Conservation (phyloP, 2,888 invertebrate species). For the Quadroppia sp. region DNA sequence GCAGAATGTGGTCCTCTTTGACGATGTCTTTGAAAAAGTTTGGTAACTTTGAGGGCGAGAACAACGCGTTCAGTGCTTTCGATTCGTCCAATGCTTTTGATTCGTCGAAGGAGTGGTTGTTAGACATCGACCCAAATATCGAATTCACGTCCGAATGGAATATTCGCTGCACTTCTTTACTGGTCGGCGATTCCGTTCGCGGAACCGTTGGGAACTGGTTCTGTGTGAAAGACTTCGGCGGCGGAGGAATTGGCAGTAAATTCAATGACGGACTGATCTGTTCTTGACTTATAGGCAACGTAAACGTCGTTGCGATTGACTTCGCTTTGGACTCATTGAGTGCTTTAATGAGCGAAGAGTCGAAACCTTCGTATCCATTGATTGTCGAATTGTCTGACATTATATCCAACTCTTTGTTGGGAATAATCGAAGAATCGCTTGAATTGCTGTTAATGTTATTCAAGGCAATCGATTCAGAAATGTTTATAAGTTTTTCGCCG, state of each 20-base stretch:
- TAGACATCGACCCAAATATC: background rate
- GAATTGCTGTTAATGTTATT: background rate
- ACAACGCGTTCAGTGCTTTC: too few species aligned
- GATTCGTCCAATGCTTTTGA: too few species aligned
- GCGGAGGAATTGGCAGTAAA: slow-evolving; percentile 9
- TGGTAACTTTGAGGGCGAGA: background rate
- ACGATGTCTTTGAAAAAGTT: slow-evolving; percentile 7
- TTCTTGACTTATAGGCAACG: background rate
- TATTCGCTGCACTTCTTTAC: slow-evolving; percentile 30
- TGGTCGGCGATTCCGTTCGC: slow-evolving; percentile 1
- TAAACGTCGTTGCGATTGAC: background rate
- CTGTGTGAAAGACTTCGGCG: background rate
- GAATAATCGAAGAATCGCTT: background rate
- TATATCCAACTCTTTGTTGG: slow-evolving; percentile 3
- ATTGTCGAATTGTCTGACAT: background rate
- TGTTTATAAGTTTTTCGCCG: background rate
- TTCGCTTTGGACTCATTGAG: background rate
- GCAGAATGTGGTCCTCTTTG: slow-evolving; percentile 1
- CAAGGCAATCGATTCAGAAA: background rate
- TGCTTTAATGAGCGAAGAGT: background rate
- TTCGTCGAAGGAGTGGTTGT: too few species aligned
- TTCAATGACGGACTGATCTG: slow-evolving; percentile 2
- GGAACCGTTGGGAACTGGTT: background rate
- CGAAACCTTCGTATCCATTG: slow-evolving; percentile 21
- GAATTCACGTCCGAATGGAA: background rate